Conservation (phyloP, 2,113 vertebrate species). For the Atractosteus spatula region DNA sequence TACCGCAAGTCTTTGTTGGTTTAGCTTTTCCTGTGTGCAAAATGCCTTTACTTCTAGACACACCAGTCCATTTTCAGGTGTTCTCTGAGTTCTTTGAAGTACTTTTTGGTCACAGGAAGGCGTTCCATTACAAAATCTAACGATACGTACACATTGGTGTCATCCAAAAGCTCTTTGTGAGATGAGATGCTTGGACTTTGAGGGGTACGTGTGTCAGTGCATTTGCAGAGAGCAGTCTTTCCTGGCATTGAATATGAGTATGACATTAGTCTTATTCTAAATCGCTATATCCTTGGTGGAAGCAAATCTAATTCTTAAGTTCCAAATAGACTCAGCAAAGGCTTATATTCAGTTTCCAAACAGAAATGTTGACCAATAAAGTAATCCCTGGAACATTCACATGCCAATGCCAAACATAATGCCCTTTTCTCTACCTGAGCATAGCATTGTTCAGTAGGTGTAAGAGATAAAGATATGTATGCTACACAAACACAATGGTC, state of each 20-base stretch:
- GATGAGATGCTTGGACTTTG: background rate
- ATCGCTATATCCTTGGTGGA: constrained; percentile 3
- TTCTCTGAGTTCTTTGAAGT: constrained; percentile 4
- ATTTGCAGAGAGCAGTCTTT: constrained; percentile 5
- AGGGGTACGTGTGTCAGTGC: constrained; percentile 20
- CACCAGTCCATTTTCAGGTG: background rate
- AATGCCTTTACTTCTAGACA: background rate
- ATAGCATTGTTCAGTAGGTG: background rate
- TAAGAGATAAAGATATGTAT: no score
- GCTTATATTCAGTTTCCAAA: constrained; percentile 7
- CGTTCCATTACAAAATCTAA: constrained; percentile 14
- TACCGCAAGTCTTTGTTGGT: background rate
- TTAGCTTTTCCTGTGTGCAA: constrained; percentile 18
- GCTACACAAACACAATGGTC: no score
- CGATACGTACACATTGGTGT: constrained; percentile 14
- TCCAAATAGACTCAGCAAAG: constrained; percentile 10
- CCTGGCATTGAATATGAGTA: constrained; percentile 16
- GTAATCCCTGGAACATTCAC: constrained; percentile 16
- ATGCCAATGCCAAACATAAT: constrained; percentile 20
- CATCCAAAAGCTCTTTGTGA: background rate
- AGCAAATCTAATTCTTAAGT: constrained; percentile 13
- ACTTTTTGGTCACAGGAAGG: constrained; percentile 20
- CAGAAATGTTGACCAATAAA: constrained; percentile 5
- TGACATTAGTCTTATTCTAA: constrained; percentile 5
- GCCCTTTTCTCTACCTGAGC: constrained; percentile 16